Evolutionary conservation across 2,888 invertebrate species (phyloP), one percentile per base, ranked within the genome.

Genomic region (Acholoe squamosa): DNA sequence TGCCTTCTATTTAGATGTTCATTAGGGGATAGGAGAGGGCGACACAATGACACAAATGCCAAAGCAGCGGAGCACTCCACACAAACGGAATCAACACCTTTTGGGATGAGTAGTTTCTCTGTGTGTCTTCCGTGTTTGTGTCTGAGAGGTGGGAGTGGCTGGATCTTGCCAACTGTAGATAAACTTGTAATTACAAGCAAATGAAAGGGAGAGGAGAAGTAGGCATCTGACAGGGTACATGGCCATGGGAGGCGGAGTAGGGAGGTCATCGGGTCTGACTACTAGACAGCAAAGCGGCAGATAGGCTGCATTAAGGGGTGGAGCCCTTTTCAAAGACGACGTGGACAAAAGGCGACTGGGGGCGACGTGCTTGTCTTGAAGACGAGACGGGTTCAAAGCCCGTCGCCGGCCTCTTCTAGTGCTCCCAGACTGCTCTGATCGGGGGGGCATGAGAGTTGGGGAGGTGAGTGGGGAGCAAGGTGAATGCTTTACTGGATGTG

Each of bases 381-480:
- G 84, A 84, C 14, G 84, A 84, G 43, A 5, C 84, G n/a, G 51
- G 84, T 84, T 84, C 84, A 84, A 84, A 84, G 84, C 84, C 51
- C 16, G 71, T 71, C 71, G 19, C 31, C 25, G 71, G 28, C 71
- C 71, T 71, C 71, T 71, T 25, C 14, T 14, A 1, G 71, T 28
- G 28, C 31, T 71, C 28, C 5, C 14, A 71, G 71, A n/a, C 1
- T 33, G 28, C 31, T 86, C 54, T 86, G 52, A 31, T 54, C 54
- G 28, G 25, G 84, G 34, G 22, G 43, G 84, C 7, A n/a, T 10
- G 34, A 43, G 84, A 25, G 84, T 25, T 31, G 0, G 52, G 12
- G 19, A 54, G 86, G 86, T 54, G 56, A 54, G 31, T n/a, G 86
- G 25, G 19, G 1, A 28, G 28, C 22, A 16, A 22, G 31, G 34